Evolutionary conservation across 1,140 invertebrate species (phyloP).

Genomic region (Cydia splendana): DNA sequence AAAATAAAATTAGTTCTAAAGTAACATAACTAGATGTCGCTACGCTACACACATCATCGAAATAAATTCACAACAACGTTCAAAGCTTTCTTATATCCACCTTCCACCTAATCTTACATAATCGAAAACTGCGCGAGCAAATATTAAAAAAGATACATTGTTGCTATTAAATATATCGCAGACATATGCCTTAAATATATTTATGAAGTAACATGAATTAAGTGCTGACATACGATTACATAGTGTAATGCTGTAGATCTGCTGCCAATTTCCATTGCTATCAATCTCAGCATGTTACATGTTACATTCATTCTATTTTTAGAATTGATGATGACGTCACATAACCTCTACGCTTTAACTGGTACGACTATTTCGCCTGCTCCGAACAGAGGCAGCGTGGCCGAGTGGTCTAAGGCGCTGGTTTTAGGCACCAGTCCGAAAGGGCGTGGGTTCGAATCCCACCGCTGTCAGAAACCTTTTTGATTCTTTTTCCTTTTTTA

Average conservation of each 20-base stretch:
- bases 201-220: too few species aligned
- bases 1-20: too few species aligned
- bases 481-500: constrained; percentile 1
- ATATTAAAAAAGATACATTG: too few species aligned
- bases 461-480: constrained; percentile 82
- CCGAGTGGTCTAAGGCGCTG: constrained; percentile 89
- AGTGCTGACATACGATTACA: background rate
- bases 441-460: constrained; percentile 90
- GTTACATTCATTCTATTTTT: constrained; percentile 7
- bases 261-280: background rate
- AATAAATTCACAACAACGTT: too few species aligned
- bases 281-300: background rate
- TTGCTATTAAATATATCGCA: too few species aligned
- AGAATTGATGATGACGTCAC: background rate
- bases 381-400: constrained; percentile 81
- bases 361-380: constrained; percentile 26
- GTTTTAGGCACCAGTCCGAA: constrained; percentile 91
- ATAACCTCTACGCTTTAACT: background rate
- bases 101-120: too few species aligned
- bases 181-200: too few species aligned
- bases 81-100: too few species aligned
- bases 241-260: background rate
- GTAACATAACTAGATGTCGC: too few species aligned
- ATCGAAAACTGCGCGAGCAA: too few species aligned
- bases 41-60: too few species aligned